Base-by-base conservation (phyloP, 2,888 invertebrate genomes). In the Pelosia muscerda region DNA sequence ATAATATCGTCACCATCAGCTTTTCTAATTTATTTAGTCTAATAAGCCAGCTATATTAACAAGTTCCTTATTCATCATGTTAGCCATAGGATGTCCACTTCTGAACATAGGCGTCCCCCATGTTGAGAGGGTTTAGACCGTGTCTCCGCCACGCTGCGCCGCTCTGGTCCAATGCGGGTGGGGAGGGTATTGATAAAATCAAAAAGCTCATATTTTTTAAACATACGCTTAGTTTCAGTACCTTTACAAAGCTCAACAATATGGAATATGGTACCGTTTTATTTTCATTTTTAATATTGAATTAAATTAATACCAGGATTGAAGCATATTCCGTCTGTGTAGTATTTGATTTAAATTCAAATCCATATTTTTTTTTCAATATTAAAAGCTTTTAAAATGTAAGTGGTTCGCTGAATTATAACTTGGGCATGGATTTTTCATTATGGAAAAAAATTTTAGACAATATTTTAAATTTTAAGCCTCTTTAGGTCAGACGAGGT, bases 241-340 rank as follows among this genome's bases (percentile, higher is more conserved):
- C 15, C 4, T 23, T 31, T 25, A 68, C 69, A 54, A 42, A 62
- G 49, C 42, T 55, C 1, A 38, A 9, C 23, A 34, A 57, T 34
- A 42, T 19, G 26, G 64, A 22, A 2, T 4, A 2, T 34, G 3
- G 31, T n/a, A 56, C 15, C 53, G 25, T 62, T 68, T 25, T 57
- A 56, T 57, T 38, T 38, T 15, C 42, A 42, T 19, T 65, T 53
- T 65, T 58, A 15, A 61, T 54, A 62, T 65, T 26, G 58, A 63
- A 57, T 65, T 69, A 38, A 65, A 69, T 69, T 65, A 65, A 65
- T 65, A 28, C 26, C 28, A 28, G 15, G 25, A 34, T 26, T 57
- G 65, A 65, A 25, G 26, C 25, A 53, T 57, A 69, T 69, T 57
- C 54, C 62, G 62, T 49, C 57, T 28, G 19, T 11, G 57, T 49